These are phyloP conservation scores for Torymus texanus DNA, from an alignment of 2,888 invertebrate genomes.

Conservation along the genomic window DNA sequence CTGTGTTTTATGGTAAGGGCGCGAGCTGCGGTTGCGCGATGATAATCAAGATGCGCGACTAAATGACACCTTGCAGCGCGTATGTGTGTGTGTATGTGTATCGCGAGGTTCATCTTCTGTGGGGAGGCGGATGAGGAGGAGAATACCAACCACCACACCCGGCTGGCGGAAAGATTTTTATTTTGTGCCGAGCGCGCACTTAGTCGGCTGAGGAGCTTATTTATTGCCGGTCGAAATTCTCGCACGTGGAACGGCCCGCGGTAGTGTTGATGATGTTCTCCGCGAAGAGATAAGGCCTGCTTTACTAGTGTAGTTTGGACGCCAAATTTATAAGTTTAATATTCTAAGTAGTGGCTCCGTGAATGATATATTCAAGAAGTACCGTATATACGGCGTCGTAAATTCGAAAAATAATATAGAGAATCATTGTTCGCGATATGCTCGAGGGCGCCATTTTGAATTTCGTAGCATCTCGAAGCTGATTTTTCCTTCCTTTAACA, in stretches of 20 bases:
- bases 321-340: background rate
- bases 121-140: slow-evolving; percentile 1
- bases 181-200: background rate
- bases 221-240: slow-evolving; percentile 25
- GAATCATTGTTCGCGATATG: too few relatives aligned
- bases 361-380: too few relatives aligned
- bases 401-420: too few relatives aligned
- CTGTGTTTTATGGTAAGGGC: slow-evolving; percentile 20
- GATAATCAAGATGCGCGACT: slow-evolving; percentile 51
- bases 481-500: too few relatives aligned
- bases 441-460: too few relatives aligned
- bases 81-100: slow-evolving; percentile 16
- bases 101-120: slow-evolving; percentile 22
- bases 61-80: slow-evolving; percentile 46
- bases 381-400: too few relatives aligned
- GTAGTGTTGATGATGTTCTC: too few relatives aligned
- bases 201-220: slow-evolving; percentile 19
- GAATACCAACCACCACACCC: background rate
- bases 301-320: too few relatives aligned
- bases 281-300: too few relatives aligned
- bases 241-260: slow-evolving; percentile 4
- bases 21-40: background rate
- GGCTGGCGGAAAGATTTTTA: slow-evolving; percentile 42
- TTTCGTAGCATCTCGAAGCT: too few relatives aligned
- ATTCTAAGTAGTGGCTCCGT: background rate